Base-by-base conservation (phyloP, 1,140 invertebrate species). In the Bacillus rossius region DNA sequence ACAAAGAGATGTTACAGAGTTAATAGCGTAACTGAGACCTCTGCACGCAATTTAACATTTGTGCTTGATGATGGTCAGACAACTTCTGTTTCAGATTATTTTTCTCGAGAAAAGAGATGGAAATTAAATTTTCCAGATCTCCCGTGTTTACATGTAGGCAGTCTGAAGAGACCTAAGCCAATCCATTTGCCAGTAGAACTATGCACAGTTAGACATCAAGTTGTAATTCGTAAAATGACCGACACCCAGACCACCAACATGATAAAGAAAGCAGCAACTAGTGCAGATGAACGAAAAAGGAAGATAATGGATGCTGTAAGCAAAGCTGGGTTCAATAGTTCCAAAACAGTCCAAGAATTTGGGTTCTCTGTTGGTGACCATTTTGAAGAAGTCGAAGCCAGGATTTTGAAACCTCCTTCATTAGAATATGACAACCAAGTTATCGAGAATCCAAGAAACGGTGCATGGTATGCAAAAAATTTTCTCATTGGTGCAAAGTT, bases 151-250 rank as follows among this genome's bases (percentile, higher is more conserved):
- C 14, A 41, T 1, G 38, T 41, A 41, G 38, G 38, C 14, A 1
- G 14, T 41, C 64, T 60, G 20, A 62, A 74, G 1, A 80, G 77
- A 37, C 75, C 67, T 7, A 81, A 77, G 34, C 75, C 68, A 5
- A 81, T 84, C 41, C 76, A 73, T 55, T 69, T 84, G 43, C 84
- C 84, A 2, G 67, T 80, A 40, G 84, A 86, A 62, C 67, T 70
- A 55, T 61, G 57, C 60, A 72, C 67, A 3, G 76, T 90, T 13
- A 68, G 71, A 47, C 83, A 82, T 1, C 87, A 89, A 73, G 73
- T 80, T 8, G 65, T 71, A n/a, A 75, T 74, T 42, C 74, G 69
- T 29, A 83, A 81, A 67, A 66, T 83, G 62, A 69, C 16, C 38
- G 14, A 16, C 38, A n/a, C 16, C 14, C 38, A 41, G 16, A n/a